These are phyloP conservation scores for Phrynocephalus guinanensis DNA, from an alignment of 2,797 vertebrate species.

Conservation along the genomic window DNA sequence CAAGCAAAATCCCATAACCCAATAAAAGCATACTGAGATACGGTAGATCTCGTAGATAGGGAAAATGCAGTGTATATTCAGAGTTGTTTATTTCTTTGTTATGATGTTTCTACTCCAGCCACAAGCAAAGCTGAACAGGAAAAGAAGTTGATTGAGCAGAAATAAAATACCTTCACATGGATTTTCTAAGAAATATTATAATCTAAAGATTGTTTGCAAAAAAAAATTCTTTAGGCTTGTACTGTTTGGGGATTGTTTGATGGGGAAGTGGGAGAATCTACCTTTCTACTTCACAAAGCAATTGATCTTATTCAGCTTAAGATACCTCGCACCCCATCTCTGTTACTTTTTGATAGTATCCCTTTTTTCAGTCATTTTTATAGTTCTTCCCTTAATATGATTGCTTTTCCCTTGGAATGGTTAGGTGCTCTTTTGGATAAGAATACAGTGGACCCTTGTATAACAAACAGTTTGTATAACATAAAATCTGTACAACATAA, in stretches of 20 bases:
- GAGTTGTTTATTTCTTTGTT: background rate
- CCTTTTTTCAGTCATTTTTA: background rate
- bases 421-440: too few species aligned
- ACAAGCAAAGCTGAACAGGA: too few species aligned
- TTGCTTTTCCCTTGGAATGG: background rate
- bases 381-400: background rate
- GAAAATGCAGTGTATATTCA: background rate
- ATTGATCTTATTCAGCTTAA: background rate
- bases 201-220: background rate
- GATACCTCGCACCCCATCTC: background rate
- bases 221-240: background rate
- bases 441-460: too few species aligned
- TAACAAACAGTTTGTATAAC: too few species aligned
- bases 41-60: too few species aligned
- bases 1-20: background rate
- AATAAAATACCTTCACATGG: background rate
- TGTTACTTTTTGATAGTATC: background rate
- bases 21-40: background rate
- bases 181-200: background rate
- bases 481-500: too few species aligned
- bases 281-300: background rate
- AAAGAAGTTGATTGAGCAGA: background rate
- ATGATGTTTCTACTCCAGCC: background rate
- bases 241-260: background rate
- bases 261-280: background rate